phyloP scores from a whole-genome alignment of 2,888 invertebrate genomes.

The Melieria omissa region DNA sequence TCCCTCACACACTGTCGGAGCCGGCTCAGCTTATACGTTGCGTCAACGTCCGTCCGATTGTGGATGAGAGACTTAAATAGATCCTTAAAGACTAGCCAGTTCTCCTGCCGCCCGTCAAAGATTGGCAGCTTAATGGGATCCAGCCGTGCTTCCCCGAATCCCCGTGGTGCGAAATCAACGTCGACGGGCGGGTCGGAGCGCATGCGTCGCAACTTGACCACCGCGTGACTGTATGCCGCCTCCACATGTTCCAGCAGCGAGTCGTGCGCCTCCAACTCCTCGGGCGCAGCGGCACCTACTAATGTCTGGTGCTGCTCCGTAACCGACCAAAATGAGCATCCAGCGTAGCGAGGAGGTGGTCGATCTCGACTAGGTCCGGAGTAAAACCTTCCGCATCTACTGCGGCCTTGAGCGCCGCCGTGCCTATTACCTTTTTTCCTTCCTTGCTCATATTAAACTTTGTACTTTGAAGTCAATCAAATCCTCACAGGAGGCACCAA shows the following conservation, averaged over 20 bases:
- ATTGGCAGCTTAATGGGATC: constrained; percentile 4
- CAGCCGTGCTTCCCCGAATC: constrained; percentile 57
- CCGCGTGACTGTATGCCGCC: no score
- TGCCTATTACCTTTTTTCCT: no score
- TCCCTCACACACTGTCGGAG: constrained; percentile 21
- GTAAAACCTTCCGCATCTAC: neutral
- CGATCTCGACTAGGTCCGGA: neutral
- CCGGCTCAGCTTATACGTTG: constrained; percentile 20
- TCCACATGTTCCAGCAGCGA: neutral
- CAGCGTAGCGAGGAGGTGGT: neutral
- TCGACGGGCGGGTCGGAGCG: no score
- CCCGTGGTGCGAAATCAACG: no score
- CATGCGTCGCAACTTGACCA: no score
- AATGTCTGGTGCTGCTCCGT: no score
- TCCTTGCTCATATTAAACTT: no score
- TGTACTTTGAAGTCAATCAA: no score
- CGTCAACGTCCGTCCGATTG: constrained; percentile 7
- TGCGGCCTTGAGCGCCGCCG: neutral
- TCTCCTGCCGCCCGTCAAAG: constrained; percentile 9
- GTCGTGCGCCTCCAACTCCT: constrained; percentile 7
- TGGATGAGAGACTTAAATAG: constrained; percentile 17
- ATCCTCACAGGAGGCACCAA: no score
- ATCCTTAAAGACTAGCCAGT: constrained; percentile 23
- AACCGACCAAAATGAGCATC: no score
- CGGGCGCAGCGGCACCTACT: neutral